Evolutionary conservation across 2,797 vertebrate species (phyloP), one percentile per base, ranked within the genome.

Genomic region (Margarornis squamiger): DNA sequence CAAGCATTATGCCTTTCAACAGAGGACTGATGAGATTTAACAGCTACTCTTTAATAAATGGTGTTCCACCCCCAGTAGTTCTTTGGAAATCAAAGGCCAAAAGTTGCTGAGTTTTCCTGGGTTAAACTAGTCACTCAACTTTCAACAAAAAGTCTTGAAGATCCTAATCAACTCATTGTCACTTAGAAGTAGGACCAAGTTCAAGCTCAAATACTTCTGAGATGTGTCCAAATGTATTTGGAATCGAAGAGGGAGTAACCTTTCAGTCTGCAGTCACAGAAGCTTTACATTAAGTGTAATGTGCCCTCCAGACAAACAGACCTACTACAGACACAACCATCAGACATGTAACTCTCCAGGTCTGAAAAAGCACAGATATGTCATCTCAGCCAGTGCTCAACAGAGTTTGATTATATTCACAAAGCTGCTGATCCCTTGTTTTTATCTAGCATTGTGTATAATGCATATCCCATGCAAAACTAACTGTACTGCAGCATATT

Each of bases 311-410:
- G 39, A 71, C 30, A 68, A 78, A 84, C 17, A 65, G 39, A 77
- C 30, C 29, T 62, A 15, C 32, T 27, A 49, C 58, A 73, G 32
- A 67, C 29, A 27, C 1, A 83, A 17, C 22, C 13, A 39, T 7
- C 6, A 26, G 14, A 6, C 16, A 63, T 3, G 1, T 3, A 68
- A 41, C 30, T 76, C 34, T 32, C 30, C 26, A 57, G 0, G 2
- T 30, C 34, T 30, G 62, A 29, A 62, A 72, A 57, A 59, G 39
- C 43, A 65, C 4, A 84, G 17, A 23, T 16, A 26, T 0, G 3
- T 4, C 4, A 80, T 48, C 51, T 39, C 13, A 45, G 51, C 17
- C 8, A 30, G 29, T n/a, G 30, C 17, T 22, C 65, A 71, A 4
- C 1, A 1, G 15, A 29, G 17, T 11, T 77, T 65, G 51, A 46